Percentiles rank a stretch among this genome's conserved stretches.
These are phyloP conservation scores for Bruchidius siliquastri DNA, from an alignment of 2,888 invertebrate species.

Conservation along the genomic window DNA sequence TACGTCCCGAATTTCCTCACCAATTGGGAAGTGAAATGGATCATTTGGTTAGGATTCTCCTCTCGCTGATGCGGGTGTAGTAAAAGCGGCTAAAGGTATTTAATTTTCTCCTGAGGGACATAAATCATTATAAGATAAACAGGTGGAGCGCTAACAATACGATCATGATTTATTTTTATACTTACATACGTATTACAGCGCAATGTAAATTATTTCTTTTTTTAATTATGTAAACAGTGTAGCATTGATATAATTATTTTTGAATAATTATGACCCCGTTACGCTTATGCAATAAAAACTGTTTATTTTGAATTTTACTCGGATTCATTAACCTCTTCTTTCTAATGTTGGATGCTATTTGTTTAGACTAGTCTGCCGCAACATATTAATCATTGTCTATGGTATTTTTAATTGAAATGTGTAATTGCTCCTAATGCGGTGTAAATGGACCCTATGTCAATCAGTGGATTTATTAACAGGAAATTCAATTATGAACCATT, in stretches of 20 bases:
- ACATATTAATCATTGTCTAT: not conserved
- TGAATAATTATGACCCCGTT: slow-evolving; percentile 11
- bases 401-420: not conserved
- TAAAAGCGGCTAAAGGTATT: too few relatives aligned
- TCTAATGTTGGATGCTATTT: not conserved
- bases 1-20: too few relatives aligned
- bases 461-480: not conserved
- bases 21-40: too few relatives aligned
- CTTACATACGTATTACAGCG: not conserved
- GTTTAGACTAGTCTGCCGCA: not conserved
- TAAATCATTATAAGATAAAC: too few relatives aligned
- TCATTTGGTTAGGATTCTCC: too few relatives aligned
- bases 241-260: slow-evolving; percentile 17
- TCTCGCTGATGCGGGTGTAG: too few relatives aligned
- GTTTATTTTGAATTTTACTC: slow-evolving; percentile 16
- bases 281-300: slow-evolving; percentile 15
- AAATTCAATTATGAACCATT: not conserved
- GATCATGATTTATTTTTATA: not conserved
- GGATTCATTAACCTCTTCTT: slow-evolving; percentile 11
- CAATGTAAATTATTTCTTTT: slow-evolving; percentile 12
- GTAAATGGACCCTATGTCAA: not conserved
- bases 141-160: not conserved
- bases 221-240: slow-evolving; percentile 12
- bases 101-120: too few relatives aligned
- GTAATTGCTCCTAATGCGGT: not conserved